Base-by-base conservation (phyloP, 2,888 invertebrate species). In the Bembecia ichneumoniformis region DNA sequence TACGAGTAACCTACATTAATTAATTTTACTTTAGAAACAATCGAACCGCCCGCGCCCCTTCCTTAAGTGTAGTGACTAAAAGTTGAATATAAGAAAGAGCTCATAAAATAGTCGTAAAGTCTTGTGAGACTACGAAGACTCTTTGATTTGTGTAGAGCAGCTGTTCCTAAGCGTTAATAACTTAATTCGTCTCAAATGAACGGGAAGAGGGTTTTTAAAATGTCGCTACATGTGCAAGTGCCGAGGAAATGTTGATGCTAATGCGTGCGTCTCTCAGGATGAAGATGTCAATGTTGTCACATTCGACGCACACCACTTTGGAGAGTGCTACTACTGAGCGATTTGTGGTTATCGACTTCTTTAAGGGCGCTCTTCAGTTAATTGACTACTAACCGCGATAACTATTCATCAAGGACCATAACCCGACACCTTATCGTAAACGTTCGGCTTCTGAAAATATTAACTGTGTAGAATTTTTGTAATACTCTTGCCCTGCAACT, bases 111-210 rank as follows among this genome's bases (percentile, higher is more conserved):
- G 68, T 68, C 78, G 72, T 86, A 83, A 86, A 86, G 68, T 68
- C 68, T 70, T 58, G 69, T 68, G 68, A 55, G 70, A 81, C 72
- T 74, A 74, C 73, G 72, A 69, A 72, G 72, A 63, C 74, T 70
- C 82, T 83, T 86, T 87, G 86, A 87, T 87, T 86, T 87, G 87
- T 86, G 77, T 75, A 61, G 65, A 78, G 72, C 87, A 87, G 87
- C 87, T 87, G 84, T 71, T 74, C 62, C 64, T 55, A 63, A 76
- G 77, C 82, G 82, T 83, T 87, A 86, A 87, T 86, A 86, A 82
- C 83, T 86, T 86, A 86, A 87, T 87, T 86, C 86, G 83, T 87
- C 82, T 84, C 80, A 81, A 82, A 72, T 69, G 73, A 69, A 28
- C 68, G 80, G 77, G 77, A 82, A 78, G 81, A 77, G 76, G 74